These are phyloP conservation scores for Lucifuga dentata DNA, from an alignment of 2,113 vertebrate genomes.

Conservation along the genomic window DNA sequence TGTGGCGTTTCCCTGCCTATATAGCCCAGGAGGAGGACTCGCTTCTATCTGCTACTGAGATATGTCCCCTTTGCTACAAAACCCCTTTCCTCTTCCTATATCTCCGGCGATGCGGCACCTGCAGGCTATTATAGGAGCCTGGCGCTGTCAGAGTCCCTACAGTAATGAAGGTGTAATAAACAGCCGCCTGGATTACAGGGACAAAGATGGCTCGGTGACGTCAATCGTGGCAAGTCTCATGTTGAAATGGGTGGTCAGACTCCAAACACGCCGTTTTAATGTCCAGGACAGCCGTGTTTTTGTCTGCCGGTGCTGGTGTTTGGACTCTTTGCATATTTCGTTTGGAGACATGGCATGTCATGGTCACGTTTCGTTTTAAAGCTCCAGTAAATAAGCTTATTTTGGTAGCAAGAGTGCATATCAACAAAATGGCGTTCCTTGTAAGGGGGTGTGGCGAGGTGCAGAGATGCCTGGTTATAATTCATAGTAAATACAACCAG, in stretches of 20 bases:
- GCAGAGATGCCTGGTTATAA: slow-evolving; percentile 23
- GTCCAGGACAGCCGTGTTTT: background rate
- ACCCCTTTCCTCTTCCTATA: slow-evolving; percentile 8
- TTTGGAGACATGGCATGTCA: background rate
- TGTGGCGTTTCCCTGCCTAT: slow-evolving; percentile 70
- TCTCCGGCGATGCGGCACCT: slow-evolving; percentile 59
- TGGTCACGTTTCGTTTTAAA: background rate
- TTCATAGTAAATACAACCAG: slow-evolving; percentile 25
- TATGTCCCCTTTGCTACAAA: slow-evolving; percentile 14
- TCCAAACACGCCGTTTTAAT: background rate
- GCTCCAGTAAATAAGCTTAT: slow-evolving; percentile 37
- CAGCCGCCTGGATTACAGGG: slow-evolving; percentile 77
- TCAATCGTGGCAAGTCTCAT: slow-evolving; percentile 80
- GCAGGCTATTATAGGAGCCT: slow-evolving; percentile 60
- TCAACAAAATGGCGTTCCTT: slow-evolving; percentile 81
- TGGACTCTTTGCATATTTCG: background rate
- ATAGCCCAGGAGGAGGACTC: slow-evolving; percentile 63
- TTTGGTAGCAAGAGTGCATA: slow-evolving; percentile 41
- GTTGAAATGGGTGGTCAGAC: slow-evolving; percentile 74
- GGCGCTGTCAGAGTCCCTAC: slow-evolving; percentile 67
- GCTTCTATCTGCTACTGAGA: slow-evolving; percentile 39
- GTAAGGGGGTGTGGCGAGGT: slow-evolving; percentile 72
- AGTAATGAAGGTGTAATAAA: slow-evolving; percentile 78
- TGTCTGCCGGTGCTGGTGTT: accelerated
- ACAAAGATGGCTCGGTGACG: slow-evolving; percentile 85